phyloP scores from a whole-genome alignment of 2,888 invertebrate genomes.

The Stenodera caucasica region DNA sequence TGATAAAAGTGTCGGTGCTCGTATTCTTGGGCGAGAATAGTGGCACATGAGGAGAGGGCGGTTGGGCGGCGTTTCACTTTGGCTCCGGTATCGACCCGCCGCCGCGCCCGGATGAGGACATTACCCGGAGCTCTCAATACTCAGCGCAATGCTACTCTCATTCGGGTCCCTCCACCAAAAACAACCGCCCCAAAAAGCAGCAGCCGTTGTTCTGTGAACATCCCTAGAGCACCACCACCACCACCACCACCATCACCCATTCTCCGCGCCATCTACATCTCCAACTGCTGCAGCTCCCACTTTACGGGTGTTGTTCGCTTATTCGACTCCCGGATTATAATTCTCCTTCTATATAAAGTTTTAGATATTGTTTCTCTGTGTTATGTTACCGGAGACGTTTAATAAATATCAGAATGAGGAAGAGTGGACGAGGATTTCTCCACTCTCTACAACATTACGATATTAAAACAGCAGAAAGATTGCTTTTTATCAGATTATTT shows the following conservation, averaged over 20 bases:
- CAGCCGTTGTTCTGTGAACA: constrained; percentile 16
- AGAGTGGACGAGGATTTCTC: not conserved
- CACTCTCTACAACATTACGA: no score
- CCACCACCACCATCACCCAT: constrained; percentile 14
- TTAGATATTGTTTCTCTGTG: constrained; percentile 25
- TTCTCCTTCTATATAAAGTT: constrained; percentile 22
- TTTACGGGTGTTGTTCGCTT: constrained; percentile 16
- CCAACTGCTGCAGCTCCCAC: constrained; percentile 31
- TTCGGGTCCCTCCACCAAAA: constrained; percentile 40
- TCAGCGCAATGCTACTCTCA: constrained; percentile 47
- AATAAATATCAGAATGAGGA: not conserved
- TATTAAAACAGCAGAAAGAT: no score
- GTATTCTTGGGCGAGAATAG: constrained; percentile 41
- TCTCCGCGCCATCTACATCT: constrained; percentile 32
- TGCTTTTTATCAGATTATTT: not conserved
- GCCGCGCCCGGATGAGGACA: constrained; percentile 53
- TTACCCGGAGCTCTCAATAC: constrained; percentile 56
- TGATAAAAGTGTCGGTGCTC: constrained; percentile 25
- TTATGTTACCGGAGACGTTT: constrained; percentile 5
- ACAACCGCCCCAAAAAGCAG: constrained; percentile 42
- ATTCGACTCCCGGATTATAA: constrained; percentile 28
- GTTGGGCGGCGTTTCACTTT: constrained; percentile 40
- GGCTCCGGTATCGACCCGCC: constrained; percentile 52
- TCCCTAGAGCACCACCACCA: constrained; percentile 7
- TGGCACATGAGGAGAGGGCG: constrained; percentile 50